These are phyloP conservation scores for Jaculus jaculus DNA, from an alignment of 2,113 vertebrate genomes.

Conservation along the genomic window DNA sequence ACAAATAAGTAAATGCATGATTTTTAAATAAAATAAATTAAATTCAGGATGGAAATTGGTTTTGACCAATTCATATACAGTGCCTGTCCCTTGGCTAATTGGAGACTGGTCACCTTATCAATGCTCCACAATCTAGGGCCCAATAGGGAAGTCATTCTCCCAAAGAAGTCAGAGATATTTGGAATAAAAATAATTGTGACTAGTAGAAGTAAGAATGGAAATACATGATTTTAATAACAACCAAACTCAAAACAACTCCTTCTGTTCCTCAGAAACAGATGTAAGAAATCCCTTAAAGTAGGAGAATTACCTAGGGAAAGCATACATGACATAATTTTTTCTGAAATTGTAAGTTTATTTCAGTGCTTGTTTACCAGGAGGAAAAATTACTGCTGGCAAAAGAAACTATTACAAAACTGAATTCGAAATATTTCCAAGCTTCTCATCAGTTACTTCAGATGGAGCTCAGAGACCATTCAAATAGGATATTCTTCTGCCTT, in stretches of 20 bases:
- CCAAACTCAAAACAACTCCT: neutral
- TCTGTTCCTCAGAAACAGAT: constrained; percentile 5
- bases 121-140: neutral
- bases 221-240: neutral
- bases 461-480: neutral
- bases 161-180: neutral
- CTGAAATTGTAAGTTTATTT: neutral
- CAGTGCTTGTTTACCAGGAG: neutral
- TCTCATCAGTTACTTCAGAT: neutral
- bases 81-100: neutral
- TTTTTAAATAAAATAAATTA: too few relatives aligned
- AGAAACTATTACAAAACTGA: neutral
- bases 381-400: neutral
- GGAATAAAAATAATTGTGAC: neutral
- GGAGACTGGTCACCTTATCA: neutral
- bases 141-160: neutral
- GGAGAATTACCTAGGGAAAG: neutral
- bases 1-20: too few relatives aligned
- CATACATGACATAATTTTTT: neutral
- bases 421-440: neutral
- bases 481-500: neutral
- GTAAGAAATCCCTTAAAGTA: neutral
- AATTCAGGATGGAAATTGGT: neutral
- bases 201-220: neutral
- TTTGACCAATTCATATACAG: neutral